Evolutionary conservation across 2,888 invertebrate genomes (phyloP).

Genomic region (Lysandra coridon): DNA sequence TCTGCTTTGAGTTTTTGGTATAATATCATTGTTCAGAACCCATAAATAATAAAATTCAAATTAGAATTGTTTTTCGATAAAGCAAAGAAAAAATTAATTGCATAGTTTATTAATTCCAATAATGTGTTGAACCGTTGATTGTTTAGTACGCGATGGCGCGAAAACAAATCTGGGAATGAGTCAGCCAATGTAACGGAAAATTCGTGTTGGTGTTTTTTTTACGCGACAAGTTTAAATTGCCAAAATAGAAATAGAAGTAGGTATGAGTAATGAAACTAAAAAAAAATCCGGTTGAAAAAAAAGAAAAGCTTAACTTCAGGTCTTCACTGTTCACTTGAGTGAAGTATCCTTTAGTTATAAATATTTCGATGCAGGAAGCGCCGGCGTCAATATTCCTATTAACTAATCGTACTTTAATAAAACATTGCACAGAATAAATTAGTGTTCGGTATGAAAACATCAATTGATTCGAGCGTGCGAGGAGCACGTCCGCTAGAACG

Average conservation of each 20-base stretch:
- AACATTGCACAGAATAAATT: conserved; percentile 42
- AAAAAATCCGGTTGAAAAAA: not conserved
- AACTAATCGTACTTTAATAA: conserved; percentile 29
- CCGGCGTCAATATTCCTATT: not conserved
- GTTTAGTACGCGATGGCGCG: conserved; percentile 37
- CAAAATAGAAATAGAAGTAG: not conserved
- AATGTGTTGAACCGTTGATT: conserved; percentile 29
- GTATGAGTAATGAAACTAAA: not conserved
- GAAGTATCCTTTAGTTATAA: not conserved
- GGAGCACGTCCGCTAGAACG: conserved; percentile 61
- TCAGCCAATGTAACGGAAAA: conserved; percentile 13
- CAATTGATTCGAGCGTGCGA: conserved; percentile 55
- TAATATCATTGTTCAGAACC: no score
- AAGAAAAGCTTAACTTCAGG: not conserved
- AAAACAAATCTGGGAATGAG: conserved; percentile 34
- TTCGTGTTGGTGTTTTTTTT: conserved; percentile 9
- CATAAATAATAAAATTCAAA: no score
- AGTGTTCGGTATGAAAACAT: conserved; percentile 43
- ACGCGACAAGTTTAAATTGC: not conserved
- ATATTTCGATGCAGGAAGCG: not conserved
- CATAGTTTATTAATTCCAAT: conserved; percentile 36
- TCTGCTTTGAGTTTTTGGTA: no score
- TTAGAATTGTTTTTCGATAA: no score
- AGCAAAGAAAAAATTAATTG: no score
- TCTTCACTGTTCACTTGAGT: not conserved